Conservation (phyloP, 30 jellyfish, hydroid and myxozoan genomes). For the Hydractinia symbiolongicarpus region DNA sequence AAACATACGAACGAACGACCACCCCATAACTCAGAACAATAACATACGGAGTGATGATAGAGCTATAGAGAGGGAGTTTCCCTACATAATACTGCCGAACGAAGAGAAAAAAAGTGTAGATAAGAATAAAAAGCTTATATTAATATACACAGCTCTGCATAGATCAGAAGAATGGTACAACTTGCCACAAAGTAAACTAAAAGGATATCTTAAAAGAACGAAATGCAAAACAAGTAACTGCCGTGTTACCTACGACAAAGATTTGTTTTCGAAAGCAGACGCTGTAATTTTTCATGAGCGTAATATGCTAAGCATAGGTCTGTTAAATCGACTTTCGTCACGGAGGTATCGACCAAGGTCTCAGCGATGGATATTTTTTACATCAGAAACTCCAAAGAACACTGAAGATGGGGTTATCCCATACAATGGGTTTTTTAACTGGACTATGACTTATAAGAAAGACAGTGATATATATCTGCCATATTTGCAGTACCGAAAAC, state of each 20-base stretch:
- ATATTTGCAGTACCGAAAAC: constrained; percentile 49
- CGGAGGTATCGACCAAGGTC: constrained; percentile 24
- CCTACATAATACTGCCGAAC: too few species aligned
- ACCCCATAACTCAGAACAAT: too few species aligned
- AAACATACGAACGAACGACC: too few species aligned
- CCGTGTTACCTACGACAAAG: constrained; percentile 60
- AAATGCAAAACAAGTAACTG: constrained; percentile 60
- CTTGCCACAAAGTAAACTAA: constrained; percentile 42
- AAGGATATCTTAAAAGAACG: constrained; percentile 31
- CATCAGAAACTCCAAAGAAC: constrained; percentile 83
- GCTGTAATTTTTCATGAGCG: constrained; percentile 91
- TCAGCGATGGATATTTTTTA: constrained; percentile 87
- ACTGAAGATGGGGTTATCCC: constrained; percentile 49
- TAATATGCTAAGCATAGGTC: constrained; percentile 57
- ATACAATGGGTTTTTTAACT: constrained; percentile 69
- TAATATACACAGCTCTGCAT: constrained; percentile 66
- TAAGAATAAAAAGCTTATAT: constrained; percentile 20
- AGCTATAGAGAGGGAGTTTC: too few species aligned
- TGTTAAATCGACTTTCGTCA: constrained; percentile 24
- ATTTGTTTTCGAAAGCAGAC: constrained; percentile 46
- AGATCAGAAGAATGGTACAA: constrained; percentile 64
- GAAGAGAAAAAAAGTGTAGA: not conserved
- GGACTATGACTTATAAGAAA: constrained; percentile 92
- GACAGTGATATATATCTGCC: constrained; percentile 90
- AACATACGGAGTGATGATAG: too few species aligned